phyloP scores from a whole-genome alignment of 2,888 invertebrate genomes.

The Polydrusus cervinus region DNA sequence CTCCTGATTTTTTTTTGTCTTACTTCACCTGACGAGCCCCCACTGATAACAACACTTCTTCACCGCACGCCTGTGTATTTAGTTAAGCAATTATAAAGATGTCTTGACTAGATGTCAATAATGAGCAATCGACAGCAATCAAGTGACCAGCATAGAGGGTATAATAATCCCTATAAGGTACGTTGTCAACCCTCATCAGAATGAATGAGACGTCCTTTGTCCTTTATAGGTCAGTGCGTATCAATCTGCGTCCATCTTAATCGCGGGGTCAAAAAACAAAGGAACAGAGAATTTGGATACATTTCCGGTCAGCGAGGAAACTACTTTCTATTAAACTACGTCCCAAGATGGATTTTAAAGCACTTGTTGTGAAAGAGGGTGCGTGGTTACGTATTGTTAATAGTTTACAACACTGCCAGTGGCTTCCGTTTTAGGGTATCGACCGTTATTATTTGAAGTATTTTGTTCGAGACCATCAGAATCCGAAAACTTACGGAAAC shows the following conservation, averaged over 20 bases:
- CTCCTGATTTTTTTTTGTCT: too few species aligned
- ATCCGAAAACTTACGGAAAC: too few species aligned
- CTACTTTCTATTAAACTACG: background rate
- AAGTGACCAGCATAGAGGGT: background rate
- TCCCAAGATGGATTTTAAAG: background rate
- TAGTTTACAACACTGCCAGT: too few species aligned
- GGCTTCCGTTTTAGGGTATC: background rate
- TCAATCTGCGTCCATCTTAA: conserved; percentile 11
- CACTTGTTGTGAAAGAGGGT: background rate
- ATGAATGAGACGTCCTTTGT: background rate
- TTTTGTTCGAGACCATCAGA: too few species aligned
- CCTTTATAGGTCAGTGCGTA: conserved; percentile 1
- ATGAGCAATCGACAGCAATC: too few species aligned
- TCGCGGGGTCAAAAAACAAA: background rate
- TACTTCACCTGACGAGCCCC: too few species aligned
- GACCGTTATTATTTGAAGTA: too few species aligned
- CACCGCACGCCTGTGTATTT: too few species aligned
- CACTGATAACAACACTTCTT: too few species aligned
- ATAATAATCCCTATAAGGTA: background rate
- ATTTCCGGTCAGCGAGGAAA: background rate
- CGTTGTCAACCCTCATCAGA: conserved; percentile 7
- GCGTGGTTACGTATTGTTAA: too few species aligned
- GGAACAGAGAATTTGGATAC: background rate
- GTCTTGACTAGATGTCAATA: too few species aligned
- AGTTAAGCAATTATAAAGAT: too few species aligned